These are phyloP conservation scores for Cosmopolites sordidus DNA, from an alignment of 2,888 invertebrate species.

Conservation along the genomic window DNA sequence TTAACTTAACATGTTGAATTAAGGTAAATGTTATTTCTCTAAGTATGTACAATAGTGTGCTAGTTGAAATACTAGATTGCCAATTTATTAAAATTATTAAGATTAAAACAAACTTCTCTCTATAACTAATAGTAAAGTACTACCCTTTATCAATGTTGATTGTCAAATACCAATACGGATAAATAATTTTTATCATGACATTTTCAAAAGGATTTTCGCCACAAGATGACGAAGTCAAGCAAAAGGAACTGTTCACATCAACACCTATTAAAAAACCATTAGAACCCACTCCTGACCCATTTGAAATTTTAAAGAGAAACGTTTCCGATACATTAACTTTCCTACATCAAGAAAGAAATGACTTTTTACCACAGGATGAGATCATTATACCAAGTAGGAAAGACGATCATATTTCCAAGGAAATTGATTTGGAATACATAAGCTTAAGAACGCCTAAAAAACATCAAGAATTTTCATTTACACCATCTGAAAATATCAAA, in stretches of 20 bases:
- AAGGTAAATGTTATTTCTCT: too few species aligned
- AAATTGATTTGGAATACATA: slow-evolving; percentile 42
- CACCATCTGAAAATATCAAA: slow-evolving; percentile 1
- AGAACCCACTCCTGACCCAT: slow-evolving; percentile 32
- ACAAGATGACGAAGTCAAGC: slow-evolving; percentile 14
- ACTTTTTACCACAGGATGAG: slow-evolving; percentile 47
- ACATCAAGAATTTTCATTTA: slow-evolving; percentile 18
- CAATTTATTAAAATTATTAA: too few species aligned
- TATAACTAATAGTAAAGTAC: too few species aligned
- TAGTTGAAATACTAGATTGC: too few species aligned
- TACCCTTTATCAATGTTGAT: neutral
- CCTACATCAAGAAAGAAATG: slow-evolving; percentile 48
- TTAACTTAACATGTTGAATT: too few species aligned
- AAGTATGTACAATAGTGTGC: too few species aligned
- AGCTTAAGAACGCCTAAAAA: slow-evolving; percentile 35
- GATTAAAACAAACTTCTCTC: too few species aligned
- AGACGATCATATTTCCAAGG: slow-evolving; percentile 44
- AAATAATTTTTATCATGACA: slow-evolving; percentile 11
- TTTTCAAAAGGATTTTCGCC: slow-evolving; percentile 36
- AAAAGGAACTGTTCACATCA: slow-evolving; percentile 31
- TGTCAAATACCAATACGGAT: slow-evolving; percentile 9
- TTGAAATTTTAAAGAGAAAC: slow-evolving; percentile 43
- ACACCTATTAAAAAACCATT: slow-evolving; percentile 32
- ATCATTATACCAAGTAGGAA: slow-evolving; percentile 46
- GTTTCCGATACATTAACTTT: slow-evolving; percentile 47